Evolutionary conservation across 1,140 invertebrate genomes (phyloP).

Genomic region (Leptinotarsa undecemlineata): DNA sequence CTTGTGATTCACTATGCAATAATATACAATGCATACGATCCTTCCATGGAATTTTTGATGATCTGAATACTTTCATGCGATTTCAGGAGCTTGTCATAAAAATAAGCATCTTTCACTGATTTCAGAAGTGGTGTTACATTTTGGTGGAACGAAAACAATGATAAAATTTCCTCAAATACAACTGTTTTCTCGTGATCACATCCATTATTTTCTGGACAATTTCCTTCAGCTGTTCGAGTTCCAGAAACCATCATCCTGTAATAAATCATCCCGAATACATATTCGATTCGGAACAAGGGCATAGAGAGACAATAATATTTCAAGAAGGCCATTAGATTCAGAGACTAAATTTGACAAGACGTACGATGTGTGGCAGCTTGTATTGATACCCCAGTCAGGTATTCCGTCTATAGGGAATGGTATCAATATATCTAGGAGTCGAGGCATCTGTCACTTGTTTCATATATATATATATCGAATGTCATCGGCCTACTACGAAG

Average conservation of each 20-base stretch:
- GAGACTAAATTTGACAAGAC: conserved; percentile 45
- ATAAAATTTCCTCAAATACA: neutral
- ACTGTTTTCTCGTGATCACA: neutral
- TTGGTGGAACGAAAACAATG: too few species aligned
- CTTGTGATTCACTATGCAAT: too few species aligned
- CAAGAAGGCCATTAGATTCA: conserved; percentile 42
- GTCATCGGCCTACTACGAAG: conserved; percentile 34
- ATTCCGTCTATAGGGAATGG: conserved; percentile 40
- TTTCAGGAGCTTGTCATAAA: too few species aligned
- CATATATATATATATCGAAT: conserved; percentile 42
- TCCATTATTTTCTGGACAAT: conserved; percentile 3
- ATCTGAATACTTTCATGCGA: too few species aligned
- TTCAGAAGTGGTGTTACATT: too few species aligned
- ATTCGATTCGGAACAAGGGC: conserved; percentile 32
- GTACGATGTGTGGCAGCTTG: conserved; percentile 41
- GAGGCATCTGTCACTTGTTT: conserved; percentile 45
- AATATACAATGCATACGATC: too few species aligned
- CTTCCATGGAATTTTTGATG: too few species aligned
- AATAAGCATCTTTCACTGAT: too few species aligned
- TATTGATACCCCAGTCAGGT: conserved; percentile 46
- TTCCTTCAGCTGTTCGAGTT: conserved; percentile 7
- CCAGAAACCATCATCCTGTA: conserved; percentile 17
- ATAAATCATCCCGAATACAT: conserved; percentile 29
- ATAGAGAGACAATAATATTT: conserved; percentile 44
- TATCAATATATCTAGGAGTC: conserved; percentile 44